Base-by-base conservation (phyloP, 2,113 vertebrate genomes). In the Nannospalax galili region DNA sequence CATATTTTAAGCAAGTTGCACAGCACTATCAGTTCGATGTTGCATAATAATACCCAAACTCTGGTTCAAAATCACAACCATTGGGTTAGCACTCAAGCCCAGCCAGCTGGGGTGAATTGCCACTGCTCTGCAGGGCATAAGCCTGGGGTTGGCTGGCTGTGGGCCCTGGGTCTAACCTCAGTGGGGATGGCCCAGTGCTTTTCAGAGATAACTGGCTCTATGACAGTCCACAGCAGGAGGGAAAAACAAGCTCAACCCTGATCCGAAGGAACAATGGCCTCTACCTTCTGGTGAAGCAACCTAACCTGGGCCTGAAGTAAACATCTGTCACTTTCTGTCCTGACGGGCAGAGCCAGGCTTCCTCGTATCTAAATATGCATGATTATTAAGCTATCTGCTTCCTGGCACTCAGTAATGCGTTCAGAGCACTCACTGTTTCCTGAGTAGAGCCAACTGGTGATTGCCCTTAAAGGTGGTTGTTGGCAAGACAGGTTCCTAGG, bases 391-490 rank as follows among this genome's bases (percentile, higher is more conserved):
- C 11, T 82, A 56, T 56, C 78, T 78, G 22, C 35, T 75, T n/a
- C n/a, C 40, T n/a, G 70, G 14, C 7, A 5, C 2, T 52, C 45
- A 52, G 14, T 16, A 24, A 37, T 7, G 2, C 78, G 40, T 35
- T 86, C 65, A 56, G 26, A 14, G 8, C 16, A 19, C 60, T 42
- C 15, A 1, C 42, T 1, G 3, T 75, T 80, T 75, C 40, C 72
- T 67, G 37, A 74, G 65, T 52, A 93, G 67, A 62, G 40, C 17
- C 0, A 0, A 62, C 24, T 56, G 40, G 40, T 52, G 67, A 69
- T 84, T 81, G 7, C 84, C 90, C 72, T 73, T 88, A 81, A 92
- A 93, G 88, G 84, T 1, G 77, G 79, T 48, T 62, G 79, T 48
- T 62, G 28, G 26, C 20, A 28, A 92, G 75, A 58, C 7, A 40